Evolutionary conservation across 2,113 vertebrate species (phyloP).

Genomic region (Hippocampus comes): DNA sequence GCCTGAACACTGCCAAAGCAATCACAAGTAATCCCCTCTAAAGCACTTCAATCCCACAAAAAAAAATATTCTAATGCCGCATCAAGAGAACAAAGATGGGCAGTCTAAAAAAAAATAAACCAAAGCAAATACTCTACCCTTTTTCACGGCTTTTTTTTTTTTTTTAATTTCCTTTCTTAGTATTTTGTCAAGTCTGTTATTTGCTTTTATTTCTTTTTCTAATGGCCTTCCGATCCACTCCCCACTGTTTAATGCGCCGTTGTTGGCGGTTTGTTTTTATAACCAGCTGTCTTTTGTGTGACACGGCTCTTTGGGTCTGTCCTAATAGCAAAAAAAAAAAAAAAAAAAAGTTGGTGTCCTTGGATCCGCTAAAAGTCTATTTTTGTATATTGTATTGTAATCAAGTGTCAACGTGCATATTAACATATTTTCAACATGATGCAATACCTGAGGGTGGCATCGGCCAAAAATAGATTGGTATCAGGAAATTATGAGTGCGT

Average conservation of each 20-base stretch:
- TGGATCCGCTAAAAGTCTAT: neutral
- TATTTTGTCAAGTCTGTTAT: neutral
- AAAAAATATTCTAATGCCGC: constrained; percentile 51
- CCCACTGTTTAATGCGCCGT: neutral
- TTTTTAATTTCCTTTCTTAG: neutral
- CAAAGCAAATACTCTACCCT: neutral
- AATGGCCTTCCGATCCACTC: neutral
- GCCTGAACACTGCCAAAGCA: constrained; percentile 49
- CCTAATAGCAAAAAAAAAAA: constrained; percentile 4
- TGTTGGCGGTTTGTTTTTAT: constrained; percentile 18
- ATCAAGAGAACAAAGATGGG: constrained; percentile 33
- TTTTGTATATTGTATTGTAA: neutral
- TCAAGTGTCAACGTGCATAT: neutral
- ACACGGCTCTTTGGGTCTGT: constrained; percentile 29
- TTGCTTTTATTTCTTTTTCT: neutral
- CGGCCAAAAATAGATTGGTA: neutral
- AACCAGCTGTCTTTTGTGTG: constrained; percentile 33
- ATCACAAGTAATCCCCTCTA: constrained; percentile 69
- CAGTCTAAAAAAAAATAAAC: constrained; percentile 38
- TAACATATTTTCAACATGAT: too few species aligned
- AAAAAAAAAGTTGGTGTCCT: neutral
- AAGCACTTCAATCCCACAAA: constrained; percentile 66
- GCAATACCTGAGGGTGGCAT: too few species aligned
- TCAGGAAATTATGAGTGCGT: neutral
- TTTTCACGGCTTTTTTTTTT: neutral